These are phyloP conservation scores for Rotaria socialis DNA, from an alignment of 2,888 invertebrate genomes.

Conservation along the genomic window DNA sequence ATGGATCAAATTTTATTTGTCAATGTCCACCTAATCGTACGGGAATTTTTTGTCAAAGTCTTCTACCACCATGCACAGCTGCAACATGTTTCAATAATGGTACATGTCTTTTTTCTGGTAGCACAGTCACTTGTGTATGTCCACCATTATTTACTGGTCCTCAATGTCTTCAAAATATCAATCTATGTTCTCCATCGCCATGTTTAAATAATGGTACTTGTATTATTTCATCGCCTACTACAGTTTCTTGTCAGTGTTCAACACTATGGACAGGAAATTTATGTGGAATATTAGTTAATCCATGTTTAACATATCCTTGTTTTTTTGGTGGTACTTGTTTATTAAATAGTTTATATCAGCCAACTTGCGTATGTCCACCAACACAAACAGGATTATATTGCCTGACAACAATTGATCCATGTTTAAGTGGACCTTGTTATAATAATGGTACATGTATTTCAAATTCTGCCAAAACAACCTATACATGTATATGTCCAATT, in stretches of 20 bases:
- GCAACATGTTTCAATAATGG: slow-evolving; percentile 44
- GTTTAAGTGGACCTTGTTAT: not conserved
- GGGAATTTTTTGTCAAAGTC: slow-evolving; percentile 8
- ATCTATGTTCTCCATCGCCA: slow-evolving; percentile 39
- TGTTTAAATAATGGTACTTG: slow-evolving; percentile 42
- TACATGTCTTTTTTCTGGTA: slow-evolving; percentile 19
- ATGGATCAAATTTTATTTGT: slow-evolving; percentile 37
- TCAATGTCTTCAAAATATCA: slow-evolving; percentile 34
- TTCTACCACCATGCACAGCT: not conserved
- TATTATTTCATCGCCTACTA: not conserved
- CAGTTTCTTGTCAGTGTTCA: not conserved
- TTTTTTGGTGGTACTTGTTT: slow-evolving; percentile 34
- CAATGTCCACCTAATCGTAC: slow-evolving; percentile 36
- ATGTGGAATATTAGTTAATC: not conserved
- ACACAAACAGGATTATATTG: not conserved
- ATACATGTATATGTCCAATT: slow-evolving; percentile 37
- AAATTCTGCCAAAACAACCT: not conserved
- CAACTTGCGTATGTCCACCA: slow-evolving; percentile 1
- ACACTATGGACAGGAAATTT: not conserved
- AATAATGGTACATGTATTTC: slow-evolving; percentile 8
- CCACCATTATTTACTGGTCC: slow-evolving; percentile 39
- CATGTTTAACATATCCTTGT: slow-evolving; percentile 28
- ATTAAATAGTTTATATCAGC: not conserved
- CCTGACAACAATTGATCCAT: not conserved
- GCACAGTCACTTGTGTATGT: slow-evolving; percentile 35